phyloP scores from a whole-genome alignment of 2,888 invertebrate genomes.

The Pyrgus malvae region DNA sequence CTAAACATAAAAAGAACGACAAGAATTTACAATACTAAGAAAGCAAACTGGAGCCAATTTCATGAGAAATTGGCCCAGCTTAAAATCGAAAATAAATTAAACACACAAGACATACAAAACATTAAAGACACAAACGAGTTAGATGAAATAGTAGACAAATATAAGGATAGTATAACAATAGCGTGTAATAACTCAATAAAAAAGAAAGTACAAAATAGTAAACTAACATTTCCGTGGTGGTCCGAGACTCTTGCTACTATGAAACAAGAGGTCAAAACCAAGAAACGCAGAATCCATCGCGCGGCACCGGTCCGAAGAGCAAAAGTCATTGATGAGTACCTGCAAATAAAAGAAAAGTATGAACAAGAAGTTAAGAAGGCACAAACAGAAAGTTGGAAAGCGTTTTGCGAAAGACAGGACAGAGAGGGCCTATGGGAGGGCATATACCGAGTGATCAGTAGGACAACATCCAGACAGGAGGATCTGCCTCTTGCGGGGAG shows the following conservation, averaged over 20 bases:
- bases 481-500: constrained; percentile 6
- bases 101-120: background rate
- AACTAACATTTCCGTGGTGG: background rate
- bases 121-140: background rate
- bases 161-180: background rate
- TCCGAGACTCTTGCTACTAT: background rate
- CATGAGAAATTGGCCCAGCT: constrained; percentile 1
- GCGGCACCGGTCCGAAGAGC: background rate
- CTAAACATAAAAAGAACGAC: background rate
- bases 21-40: background rate
- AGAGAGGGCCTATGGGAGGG: constrained; percentile 22
- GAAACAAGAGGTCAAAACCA: background rate
- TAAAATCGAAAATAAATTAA: background rate
- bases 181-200: background rate
- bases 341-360: background rate
- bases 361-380: background rate
- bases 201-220: background rate
- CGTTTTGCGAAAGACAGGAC: constrained; percentile 19
- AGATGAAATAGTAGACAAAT: background rate
- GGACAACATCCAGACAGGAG: constrained; percentile 6
- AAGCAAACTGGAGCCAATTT: background rate
- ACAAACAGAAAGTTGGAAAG: constrained; percentile 27
- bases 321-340: constrained; percentile 4
- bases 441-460: background rate
- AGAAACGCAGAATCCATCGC: background rate